Evolutionary conservation across 2,113 vertebrate genomes (phyloP), one percentile per base, ranked within the genome.

Genomic region (Phoxinus phoxinus): DNA sequence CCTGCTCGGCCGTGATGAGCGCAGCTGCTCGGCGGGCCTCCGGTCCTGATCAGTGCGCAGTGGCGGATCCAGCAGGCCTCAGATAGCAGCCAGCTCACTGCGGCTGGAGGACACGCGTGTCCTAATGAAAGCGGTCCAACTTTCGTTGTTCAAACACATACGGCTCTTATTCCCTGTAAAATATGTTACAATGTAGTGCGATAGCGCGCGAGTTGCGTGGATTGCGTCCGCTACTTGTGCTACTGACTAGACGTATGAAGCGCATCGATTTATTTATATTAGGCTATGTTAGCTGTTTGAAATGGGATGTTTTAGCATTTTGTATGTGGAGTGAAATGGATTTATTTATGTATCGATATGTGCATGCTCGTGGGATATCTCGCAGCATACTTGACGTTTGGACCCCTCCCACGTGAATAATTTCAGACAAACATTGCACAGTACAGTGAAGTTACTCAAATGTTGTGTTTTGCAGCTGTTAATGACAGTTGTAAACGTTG

Each of bases 321-420:
- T 25, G 1, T 35, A 6, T 67, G 27, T 37, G 13, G 10, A 23
- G 2, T 23, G 13, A 67, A 74, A 53, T 21, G 13, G 19, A 67
- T 44, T 84, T 17, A 67, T 44, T 84, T 17, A 84, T 75, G 32
- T 23, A 23, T 37, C 67, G 67, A 12, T 30, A 35, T 5, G 37
- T 25, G 63, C 11, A 46, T 11, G 35, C 27, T n/a, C 23, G 19
- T 23, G 53, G 1, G 53, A 56, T 56, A 23, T 65, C 32, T 65
- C 2, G 71, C 61, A 81, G 63, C 71, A 81, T 90, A 88, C 71
- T 84, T 85, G 85, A 86, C 81, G 75, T 87, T 82, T 76, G 56
- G 87, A 81, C 86, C 84, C 75, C 82, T 63, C 78, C 65, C 65
- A 84, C 59, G 59, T 84, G 72, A 79, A 76, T 85, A 59, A 27